Evolutionary conservation across 2,888 invertebrate genomes (phyloP), one percentile per base, ranked within the genome.

Genomic region (Entomobrya proxima): DNA sequence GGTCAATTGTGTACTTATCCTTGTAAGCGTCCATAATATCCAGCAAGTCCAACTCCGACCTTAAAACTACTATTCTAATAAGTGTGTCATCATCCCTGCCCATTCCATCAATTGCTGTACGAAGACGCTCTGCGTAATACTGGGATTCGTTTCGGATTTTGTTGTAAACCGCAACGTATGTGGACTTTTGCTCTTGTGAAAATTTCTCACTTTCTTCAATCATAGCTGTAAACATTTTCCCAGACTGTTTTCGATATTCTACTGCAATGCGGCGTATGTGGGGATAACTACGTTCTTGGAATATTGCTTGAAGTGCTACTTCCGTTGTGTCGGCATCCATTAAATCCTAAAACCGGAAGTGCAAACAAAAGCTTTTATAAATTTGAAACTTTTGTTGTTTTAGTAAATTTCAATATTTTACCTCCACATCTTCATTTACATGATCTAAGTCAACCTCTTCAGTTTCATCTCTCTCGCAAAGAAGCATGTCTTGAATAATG

Each of bases 11-110:
- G 24, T 69, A 69, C 15, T 69, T 69, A 9, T 69, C 69, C 15
- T 69, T 69, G 15, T 40, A 69, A 21, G 69, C 37, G 40, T 69
- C 69, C 69, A 69, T 69, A 27, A 69, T 69, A 21, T 69, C 69
- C 5, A 69, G 24, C 7, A 69, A 24, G 13, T 69, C 69, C 2
- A 69, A 21, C 37, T 69, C 69, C 2, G 69, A 69, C 21, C 69
- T 40, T 15, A 69, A 40, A 11, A 69, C 69, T 3, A 69, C 69
- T 24, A 69, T 69, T 7, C 69, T 32, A 11, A 69, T 40, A 1
- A 69, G 40, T 4, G 69, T 24, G 11, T 69, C 69, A 21, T 69
- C 69, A 40, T 69, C 69, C 18, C 69, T 18, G 2, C 69, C 69
- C 40, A 69, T 24, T 1, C 69, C 69, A 24, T 69, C 69, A 18